phyloP scores from a whole-genome alignment of 2,113 vertebrate genomes.

The Suncus etruscus region DNA sequence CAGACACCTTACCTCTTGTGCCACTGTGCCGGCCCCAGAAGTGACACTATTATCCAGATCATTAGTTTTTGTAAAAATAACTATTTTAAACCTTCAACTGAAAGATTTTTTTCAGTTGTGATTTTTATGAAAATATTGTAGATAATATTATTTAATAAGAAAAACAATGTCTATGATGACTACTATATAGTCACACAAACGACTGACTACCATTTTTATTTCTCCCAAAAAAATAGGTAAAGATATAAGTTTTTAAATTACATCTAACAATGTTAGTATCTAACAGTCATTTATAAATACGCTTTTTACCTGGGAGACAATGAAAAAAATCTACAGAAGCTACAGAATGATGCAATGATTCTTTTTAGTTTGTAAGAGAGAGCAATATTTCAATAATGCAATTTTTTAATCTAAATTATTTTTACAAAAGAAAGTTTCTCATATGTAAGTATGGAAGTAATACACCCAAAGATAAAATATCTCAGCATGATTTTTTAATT shows the following conservation, averaged over 20 bases:
- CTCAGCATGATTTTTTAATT: constrained; percentile 22
- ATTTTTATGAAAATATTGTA: constrained; percentile 47
- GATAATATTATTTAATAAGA: not conserved
- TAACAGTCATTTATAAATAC: constrained; percentile 61
- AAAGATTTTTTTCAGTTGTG: not conserved
- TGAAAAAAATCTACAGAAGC: constrained; percentile 65
- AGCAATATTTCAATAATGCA: constrained; percentile 55
- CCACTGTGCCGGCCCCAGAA: too few relatives aligned
- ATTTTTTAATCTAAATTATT: constrained; percentile 74
- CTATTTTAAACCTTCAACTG: constrained; percentile 11
- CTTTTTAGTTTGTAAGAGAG: constrained; percentile 59
- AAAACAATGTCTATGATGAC: constrained; percentile 32
- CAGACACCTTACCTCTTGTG: too few relatives aligned
- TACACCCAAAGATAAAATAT: not conserved
- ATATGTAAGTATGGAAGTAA: constrained; percentile 10
- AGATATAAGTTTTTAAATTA: constrained; percentile 22
- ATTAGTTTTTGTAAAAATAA: constrained; percentile 24
- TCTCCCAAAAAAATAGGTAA: constrained; percentile 38
- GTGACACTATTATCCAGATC: not conserved
- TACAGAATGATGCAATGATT: constrained; percentile 53
- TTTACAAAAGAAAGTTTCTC: constrained; percentile 59
- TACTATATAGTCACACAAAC: constrained; percentile 52
- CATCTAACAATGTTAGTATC: constrained; percentile 58
- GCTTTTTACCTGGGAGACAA: constrained; percentile 63
- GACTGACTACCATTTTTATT: constrained; percentile 51